Base-by-base conservation (phyloP, 2,888 invertebrate species). In the Chrysotoxum bicinctum region DNA sequence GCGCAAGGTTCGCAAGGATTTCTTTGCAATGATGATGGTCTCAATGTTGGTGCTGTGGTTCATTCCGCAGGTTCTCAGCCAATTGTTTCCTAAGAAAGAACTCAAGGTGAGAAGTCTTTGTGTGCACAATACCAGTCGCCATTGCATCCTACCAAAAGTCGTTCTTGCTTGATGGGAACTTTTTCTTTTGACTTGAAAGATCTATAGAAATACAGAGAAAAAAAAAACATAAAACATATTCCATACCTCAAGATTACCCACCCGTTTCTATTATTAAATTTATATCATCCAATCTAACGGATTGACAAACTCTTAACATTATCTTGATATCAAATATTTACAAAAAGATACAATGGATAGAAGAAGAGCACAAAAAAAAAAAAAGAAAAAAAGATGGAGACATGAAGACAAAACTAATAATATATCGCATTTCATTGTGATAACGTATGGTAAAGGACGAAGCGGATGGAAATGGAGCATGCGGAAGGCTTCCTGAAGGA, bases 221-320 rank as follows among this genome's bases (percentile, higher is more conserved):
- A 23, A 14, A 23, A 21, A 50, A 23, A 48, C 4, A 14, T 16
- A 45, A 1, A 1, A 45, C 0, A 48, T 10, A 21, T 1, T 5
- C 9, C 37, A 14, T 26, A 52, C 43, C 30, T 62, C 10, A 40
- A 48, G 32, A 66, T 66, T 48, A 21, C 26, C 62, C 72, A 37
- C 40, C 69, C 75, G 48, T 52, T 64, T 58, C 66, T 72, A 43
- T 80, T 80, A 80, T 80, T 85, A 85, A 85, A 85, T 85, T 85
- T 81, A 85, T 85, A 76, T 80, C 54, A 85, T 85, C 80, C 80
- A 80, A 85, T 85, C 76, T 73, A 80, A 64, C 72, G 85, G 80
- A 85, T 85, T 85, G 85, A 85, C 85, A 85, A 85, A 85, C 85
- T 85, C 85, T 85, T 60, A 72, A 76, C 80, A 85, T 85, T 83